phyloP scores from a whole-genome alignment of 2,797 vertebrate genomes.

The Naso thynnoides region DNA sequence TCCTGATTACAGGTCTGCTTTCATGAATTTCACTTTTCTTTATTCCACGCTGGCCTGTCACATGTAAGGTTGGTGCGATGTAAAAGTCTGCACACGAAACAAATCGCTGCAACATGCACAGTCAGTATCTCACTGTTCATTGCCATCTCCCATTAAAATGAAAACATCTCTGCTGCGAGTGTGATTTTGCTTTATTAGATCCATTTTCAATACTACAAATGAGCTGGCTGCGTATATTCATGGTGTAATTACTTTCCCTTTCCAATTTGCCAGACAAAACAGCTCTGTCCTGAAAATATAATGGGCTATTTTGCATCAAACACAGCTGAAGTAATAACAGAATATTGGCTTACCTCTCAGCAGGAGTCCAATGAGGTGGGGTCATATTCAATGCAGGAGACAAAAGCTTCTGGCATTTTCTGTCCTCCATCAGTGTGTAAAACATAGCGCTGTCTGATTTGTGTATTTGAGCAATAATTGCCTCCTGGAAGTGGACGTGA shows the following conservation, averaged over 20 bases:
- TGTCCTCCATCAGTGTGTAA: slow-evolving; percentile 39
- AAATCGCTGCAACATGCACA: neutral
- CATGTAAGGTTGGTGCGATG: slow-evolving; percentile 4
- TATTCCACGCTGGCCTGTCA: slow-evolving; percentile 16
- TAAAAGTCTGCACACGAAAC: neutral
- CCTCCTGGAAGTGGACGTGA: slow-evolving; percentile 41
- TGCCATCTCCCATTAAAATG: slow-evolving; percentile 50
- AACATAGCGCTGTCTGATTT: slow-evolving; percentile 40
- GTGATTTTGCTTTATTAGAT: slow-evolving; percentile 69
- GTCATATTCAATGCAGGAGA: slow-evolving; percentile 58
- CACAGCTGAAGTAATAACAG: slow-evolving; percentile 70
- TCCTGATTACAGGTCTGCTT: slow-evolving; percentile 20
- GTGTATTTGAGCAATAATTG: slow-evolving; percentile 49
- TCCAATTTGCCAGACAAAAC: slow-evolving; percentile 69
- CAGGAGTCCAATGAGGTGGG: slow-evolving; percentile 51
- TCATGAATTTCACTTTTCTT: slow-evolving; percentile 14
- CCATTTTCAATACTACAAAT: slow-evolving; percentile 64
- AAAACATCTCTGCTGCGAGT: slow-evolving; percentile 43
- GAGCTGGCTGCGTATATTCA: slow-evolving; percentile 55
- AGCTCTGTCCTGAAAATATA: slow-evolving; percentile 60
- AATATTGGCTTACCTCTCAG: slow-evolving; percentile 72
- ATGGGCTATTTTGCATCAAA: slow-evolving; percentile 69
- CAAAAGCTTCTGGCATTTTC: slow-evolving; percentile 50
- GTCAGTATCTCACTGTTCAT: slow-evolving; percentile 24
- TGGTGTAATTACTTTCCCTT: slow-evolving; percentile 67